A percentile compares a stretch with the other conserved stretches of the same genome.
phyloP scores from a whole-genome alignment of 2,888 invertebrate genomes.

The Nipponacmea schrenckii region DNA sequence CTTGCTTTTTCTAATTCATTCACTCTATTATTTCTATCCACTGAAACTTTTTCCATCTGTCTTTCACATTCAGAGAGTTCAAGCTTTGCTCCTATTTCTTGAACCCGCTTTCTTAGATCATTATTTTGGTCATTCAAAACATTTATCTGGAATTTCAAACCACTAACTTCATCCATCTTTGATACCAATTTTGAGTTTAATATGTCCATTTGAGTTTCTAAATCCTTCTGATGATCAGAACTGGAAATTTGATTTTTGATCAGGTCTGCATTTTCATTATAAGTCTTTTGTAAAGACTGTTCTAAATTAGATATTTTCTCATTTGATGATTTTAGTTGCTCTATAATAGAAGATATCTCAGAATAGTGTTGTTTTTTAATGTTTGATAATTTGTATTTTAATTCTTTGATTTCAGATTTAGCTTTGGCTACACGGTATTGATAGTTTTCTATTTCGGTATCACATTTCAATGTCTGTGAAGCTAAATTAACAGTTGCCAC shows the following conservation, averaged over 20 bases:
- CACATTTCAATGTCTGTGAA: too few relatives aligned
- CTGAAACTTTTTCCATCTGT: conserved; percentile 23
- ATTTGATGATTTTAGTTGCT: neutral
- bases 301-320: conserved; percentile 15
- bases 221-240: conserved; percentile 6
- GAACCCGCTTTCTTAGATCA: neutral
- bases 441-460: too few relatives aligned
- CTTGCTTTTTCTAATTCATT: conserved; percentile 9
- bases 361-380: conserved; percentile 16
- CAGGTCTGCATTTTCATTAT: conserved; percentile 18
- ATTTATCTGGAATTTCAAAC: neutral
- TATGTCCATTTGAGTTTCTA: conserved; percentile 11
- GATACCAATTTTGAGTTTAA: conserved; percentile 10
- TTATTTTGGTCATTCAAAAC: neutral
- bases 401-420: neutral
- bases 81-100: conserved; percentile 12
- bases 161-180: conserved; percentile 12
- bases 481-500: too few relatives aligned
- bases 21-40: conserved; percentile 20
- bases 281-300: conserved; percentile 18
- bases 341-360: conserved; percentile 22
- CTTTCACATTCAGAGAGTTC: conserved; percentile 18
- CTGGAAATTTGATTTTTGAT: neutral
- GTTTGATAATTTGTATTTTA: neutral
- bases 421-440: too few relatives aligned